Percentiles rank a stretch among this genome's conserved stretches.
phyloP scores from a whole-genome alignment of 2,888 invertebrate genomes.

The Netelia inedita region DNA sequence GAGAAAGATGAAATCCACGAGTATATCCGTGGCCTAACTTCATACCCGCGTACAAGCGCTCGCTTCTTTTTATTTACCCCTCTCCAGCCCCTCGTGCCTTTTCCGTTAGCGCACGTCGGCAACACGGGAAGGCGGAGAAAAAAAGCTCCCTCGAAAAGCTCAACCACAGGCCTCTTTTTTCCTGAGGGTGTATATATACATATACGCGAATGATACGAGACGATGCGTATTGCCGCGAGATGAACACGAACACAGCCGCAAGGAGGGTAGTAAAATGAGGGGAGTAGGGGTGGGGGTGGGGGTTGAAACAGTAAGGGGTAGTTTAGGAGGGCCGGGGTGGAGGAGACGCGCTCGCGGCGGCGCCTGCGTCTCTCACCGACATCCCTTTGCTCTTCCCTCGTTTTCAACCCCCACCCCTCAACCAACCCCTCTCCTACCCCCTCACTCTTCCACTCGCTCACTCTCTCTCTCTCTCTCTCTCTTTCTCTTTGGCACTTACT shows the following conservation, averaged over 20 bases:
- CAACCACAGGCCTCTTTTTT: conserved; percentile 8
- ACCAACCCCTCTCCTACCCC: conserved; percentile 7
- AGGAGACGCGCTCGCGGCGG: conserved; percentile 49
- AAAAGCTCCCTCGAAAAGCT: conserved; percentile 50
- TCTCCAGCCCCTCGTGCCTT: background rate
- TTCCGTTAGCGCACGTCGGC: conserved; percentile 3
- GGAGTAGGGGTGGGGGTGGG: background rate
- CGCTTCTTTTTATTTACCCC: conserved; percentile 18
- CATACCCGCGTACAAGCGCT: conserved; percentile 47
- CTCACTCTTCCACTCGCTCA: conserved; percentile 12
- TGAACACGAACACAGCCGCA: conserved; percentile 9
- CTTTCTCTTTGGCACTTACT: conserved; percentile 13
- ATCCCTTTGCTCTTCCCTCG: background rate
- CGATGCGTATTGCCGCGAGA: conserved; percentile 28
- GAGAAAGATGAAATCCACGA: conserved; percentile 44
- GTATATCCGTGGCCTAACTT: conserved; percentile 41
- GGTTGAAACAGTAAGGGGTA: conserved; percentile 25
- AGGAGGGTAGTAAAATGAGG: background rate
- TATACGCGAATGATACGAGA: background rate
- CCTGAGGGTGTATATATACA: conserved; percentile 1
- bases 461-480: background rate
- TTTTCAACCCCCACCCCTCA: conserved; percentile 28
- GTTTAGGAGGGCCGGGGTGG: conserved; percentile 40
- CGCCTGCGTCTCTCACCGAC: conserved; percentile 66
- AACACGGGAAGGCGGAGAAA: background rate